Percentiles rank a stretch among this genome's conserved stretches.
Evolutionary conservation across 2,113 vertebrate genomes (phyloP).

Genomic region (Oenanthe melanoleuca): DNA sequence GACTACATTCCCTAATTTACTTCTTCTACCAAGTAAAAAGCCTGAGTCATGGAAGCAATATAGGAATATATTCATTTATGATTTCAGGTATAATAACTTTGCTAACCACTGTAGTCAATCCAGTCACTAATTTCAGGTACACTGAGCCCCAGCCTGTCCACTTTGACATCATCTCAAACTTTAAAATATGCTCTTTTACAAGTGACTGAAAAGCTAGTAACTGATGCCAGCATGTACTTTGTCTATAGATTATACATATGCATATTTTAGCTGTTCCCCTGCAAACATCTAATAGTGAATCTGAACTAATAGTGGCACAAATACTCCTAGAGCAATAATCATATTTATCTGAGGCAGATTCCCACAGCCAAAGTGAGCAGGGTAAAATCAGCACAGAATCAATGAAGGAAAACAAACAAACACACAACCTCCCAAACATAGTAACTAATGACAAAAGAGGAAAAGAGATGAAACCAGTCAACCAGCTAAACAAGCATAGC

Average conservation of each 20-base stretch:
- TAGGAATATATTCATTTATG: background rate
- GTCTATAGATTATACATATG: background rate
- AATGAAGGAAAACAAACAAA: background rate
- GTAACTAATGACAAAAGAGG: background rate
- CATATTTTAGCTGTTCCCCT: background rate
- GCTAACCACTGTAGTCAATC: background rate
- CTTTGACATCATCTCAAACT: background rate
- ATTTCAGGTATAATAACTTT: background rate
- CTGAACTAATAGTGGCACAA: background rate
- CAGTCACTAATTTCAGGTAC: background rate
- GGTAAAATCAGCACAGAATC: background rate
- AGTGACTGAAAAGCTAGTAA: background rate
- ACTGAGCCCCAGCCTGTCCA: background rate
- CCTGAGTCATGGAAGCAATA: background rate
- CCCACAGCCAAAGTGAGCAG: background rate
- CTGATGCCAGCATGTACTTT: background rate
- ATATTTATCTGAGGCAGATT: background rate
- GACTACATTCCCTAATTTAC: background rate
- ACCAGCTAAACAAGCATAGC: background rate
- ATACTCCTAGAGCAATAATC: background rate
- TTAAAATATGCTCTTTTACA: background rate
- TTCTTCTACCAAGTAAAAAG: background rate
- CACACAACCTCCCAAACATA: background rate
- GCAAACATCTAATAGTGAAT: background rate
- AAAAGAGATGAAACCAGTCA: background rate